Evolutionary conservation across 2,888 invertebrate genomes (phyloP).

Genomic region (Icerya purchasi): DNA sequence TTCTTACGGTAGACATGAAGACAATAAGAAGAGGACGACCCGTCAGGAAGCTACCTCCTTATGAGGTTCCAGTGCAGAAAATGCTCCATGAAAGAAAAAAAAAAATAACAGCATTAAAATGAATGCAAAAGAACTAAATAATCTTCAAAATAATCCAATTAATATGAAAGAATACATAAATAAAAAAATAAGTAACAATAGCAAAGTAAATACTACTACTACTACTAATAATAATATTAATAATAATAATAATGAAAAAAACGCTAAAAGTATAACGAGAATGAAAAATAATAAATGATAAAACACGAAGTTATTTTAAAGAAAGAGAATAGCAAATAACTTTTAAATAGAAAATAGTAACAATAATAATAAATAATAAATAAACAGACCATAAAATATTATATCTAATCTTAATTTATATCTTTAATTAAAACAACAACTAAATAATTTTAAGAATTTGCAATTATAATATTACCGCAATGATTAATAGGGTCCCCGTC

Average conservation of each 20-base stretch:
- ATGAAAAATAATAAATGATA: not conserved
- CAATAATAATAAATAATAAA: no score
- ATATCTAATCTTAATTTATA: no score
- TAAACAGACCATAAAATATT: no score
- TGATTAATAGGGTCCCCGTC: not conserved
- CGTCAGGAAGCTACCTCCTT: not conserved
- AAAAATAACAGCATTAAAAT: not conserved
- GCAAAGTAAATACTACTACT: no score
- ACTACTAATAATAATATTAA: not conserved
- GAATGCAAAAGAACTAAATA: not conserved
- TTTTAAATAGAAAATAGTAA: no score
- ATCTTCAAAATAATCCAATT: not conserved
- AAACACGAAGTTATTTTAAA: no score
- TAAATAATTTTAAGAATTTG: not conserved
- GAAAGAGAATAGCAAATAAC: no score
- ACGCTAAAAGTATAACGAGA: not conserved
- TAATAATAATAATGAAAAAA: not conserved
- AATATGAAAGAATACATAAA: not conserved
- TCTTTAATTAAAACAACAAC: not conserved
- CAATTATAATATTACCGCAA: not conserved
- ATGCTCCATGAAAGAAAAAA: not conserved
- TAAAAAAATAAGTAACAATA: not conserved
- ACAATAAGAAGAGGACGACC: not conserved
- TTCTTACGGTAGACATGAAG: not conserved
- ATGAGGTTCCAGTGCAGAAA: not conserved